phyloP scores from a whole-genome alignment of 2,888 invertebrate species.

The Elmis aenea region DNA sequence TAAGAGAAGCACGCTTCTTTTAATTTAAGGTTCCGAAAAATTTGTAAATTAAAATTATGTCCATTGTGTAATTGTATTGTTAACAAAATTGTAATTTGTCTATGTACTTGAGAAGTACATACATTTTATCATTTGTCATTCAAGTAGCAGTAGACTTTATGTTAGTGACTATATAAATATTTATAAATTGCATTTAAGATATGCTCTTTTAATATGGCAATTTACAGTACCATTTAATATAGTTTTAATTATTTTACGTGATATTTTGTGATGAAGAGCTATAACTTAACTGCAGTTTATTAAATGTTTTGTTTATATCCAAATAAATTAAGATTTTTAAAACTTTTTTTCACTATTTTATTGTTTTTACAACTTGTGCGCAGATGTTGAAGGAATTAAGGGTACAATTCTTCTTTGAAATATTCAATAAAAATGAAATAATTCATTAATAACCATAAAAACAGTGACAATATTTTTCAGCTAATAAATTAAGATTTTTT shows the following conservation, averaged over 20 bases:
- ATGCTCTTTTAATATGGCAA: conserved; percentile 12
- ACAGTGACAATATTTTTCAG: too few species aligned
- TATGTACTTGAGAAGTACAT: conserved; percentile 19
- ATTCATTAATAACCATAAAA: too few species aligned
- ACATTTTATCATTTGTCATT: conserved; percentile 2
- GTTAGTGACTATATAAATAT: conserved; percentile 13
- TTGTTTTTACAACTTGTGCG: too few species aligned
- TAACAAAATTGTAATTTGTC: conserved; percentile 10
- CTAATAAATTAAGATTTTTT: too few species aligned
- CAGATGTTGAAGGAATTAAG: too few species aligned
- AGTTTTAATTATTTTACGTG: conserved; percentile 14
- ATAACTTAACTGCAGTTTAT: conserved; percentile 14
- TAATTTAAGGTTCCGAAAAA: too few species aligned
- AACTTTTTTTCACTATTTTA: too few species aligned
- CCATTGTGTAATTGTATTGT: conserved; percentile 13
- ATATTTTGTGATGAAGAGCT: conserved; percentile 19
- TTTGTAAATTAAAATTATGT: too few species aligned
- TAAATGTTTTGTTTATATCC: not conserved
- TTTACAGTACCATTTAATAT: conserved; percentile 8
- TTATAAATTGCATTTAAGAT: conserved; percentile 14
- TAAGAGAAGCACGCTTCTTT: too few species aligned
- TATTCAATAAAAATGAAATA: too few species aligned
- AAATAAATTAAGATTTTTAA: too few species aligned
- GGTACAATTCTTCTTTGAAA: too few species aligned
- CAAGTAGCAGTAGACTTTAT: conserved; percentile 11